Evolutionary conservation across 2,888 invertebrate genomes (phyloP).

Genomic region (Luperina nickerlii): DNA sequence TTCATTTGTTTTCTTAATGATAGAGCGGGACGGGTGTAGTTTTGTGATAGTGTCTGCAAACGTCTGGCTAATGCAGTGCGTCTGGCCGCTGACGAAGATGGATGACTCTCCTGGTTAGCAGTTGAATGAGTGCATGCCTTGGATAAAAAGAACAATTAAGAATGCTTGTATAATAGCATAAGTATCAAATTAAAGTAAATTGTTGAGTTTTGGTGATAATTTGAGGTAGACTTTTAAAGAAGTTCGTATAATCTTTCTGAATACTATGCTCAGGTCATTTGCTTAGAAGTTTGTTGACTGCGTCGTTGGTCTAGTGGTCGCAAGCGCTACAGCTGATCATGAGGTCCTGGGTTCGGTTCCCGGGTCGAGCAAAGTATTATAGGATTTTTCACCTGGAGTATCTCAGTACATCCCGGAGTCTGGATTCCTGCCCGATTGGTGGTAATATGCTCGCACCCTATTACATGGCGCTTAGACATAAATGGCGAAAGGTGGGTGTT

Average conservation of each 20-base stretch:
- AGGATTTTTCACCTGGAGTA: background rate
- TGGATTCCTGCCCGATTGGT: background rate
- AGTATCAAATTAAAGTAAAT: conserved; percentile 63
- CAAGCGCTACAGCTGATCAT: background rate
- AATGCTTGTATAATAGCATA: conserved; percentile 59
- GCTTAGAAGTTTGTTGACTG: background rate
- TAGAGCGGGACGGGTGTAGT: conserved; percentile 75
- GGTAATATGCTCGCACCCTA: background rate
- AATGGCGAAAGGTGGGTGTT: background rate
- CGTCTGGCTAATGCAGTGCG: conserved; percentile 85
- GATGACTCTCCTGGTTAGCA: conserved; percentile 83
- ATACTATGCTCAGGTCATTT: background rate
- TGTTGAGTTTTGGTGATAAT: conserved; percentile 46
- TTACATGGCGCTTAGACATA: background rate
- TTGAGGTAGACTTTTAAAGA: conserved; percentile 25
- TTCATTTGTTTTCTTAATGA: conserved; percentile 67
- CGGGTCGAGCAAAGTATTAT: background rate
- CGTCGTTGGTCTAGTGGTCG: background rate
- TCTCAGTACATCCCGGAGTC: background rate
- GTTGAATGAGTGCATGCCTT: conserved; percentile 81
- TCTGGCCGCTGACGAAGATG: conserved; percentile 87
- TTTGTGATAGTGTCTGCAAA: conserved; percentile 69
- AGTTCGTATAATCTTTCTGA: conserved; percentile 2
- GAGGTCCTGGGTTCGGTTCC: background rate
- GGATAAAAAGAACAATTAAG: conserved; percentile 70